These are phyloP conservation scores for Macropodus opercularis DNA, from an alignment of 2,797 vertebrate genomes.

Conservation along the genomic window DNA sequence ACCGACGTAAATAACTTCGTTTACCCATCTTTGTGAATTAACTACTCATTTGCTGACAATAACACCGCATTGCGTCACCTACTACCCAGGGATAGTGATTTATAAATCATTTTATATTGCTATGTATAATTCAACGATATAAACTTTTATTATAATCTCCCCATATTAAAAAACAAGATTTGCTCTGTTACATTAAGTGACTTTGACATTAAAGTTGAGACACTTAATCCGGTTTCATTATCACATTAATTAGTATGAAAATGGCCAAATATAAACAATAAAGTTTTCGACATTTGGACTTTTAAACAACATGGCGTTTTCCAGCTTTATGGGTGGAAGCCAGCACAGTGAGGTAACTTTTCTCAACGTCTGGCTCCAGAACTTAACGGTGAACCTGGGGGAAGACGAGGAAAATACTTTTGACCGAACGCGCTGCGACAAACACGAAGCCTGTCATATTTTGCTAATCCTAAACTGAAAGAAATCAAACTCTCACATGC, in stretches of 20 bases:
- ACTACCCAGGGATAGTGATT: background rate
- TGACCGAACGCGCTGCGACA: background rate
- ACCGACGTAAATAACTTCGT: background rate
- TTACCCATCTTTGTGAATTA: constrained; percentile 1
- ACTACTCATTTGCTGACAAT: constrained; percentile 10
- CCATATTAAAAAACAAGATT: too few species aligned
- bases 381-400: background rate
- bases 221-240: background rate
- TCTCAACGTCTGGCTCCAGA: background rate
- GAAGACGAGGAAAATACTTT: background rate
- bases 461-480: constrained; percentile 13
- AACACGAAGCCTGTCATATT: constrained; percentile 24
- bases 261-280: constrained; percentile 4
- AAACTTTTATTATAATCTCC: too few species aligned
- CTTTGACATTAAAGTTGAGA: constrained; percentile 7
- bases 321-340: constrained; percentile 1
- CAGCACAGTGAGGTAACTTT: constrained; percentile 22
- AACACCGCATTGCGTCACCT: background rate
- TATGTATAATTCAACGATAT: background rate
- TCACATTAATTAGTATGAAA: constrained; percentile 1
- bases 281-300: background rate
- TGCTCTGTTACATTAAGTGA: background rate
- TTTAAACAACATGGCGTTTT: constrained; percentile 5
- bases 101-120: background rate
- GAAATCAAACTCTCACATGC: constrained; percentile 41